Evolutionary conservation across 2,797 vertebrate genomes (phyloP), one percentile per base, ranked within the genome.

Genomic region (Anguilla anguilla): DNA sequence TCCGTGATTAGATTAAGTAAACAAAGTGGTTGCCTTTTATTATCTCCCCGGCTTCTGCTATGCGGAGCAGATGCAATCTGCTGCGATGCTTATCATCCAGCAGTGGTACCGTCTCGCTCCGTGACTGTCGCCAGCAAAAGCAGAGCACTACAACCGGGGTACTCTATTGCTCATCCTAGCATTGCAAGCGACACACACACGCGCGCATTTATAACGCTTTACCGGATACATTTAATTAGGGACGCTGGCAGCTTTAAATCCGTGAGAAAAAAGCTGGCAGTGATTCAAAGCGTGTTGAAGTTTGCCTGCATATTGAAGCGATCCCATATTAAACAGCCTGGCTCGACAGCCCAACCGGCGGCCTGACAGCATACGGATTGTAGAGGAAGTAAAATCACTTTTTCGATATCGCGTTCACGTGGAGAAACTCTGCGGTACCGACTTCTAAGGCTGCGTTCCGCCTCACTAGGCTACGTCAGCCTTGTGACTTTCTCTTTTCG

Each of bases 1-100:
- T 86, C 39, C 13, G 69, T 79, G 84, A 87, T 86, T 85, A 69
- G 84, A 84, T 85, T 81, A 85, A 53, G 64, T n/a, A 86, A 90
- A 86, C 86, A 85, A 86, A 88, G 84, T 55, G 25, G n/a, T 28
- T 85, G 51, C 84, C 35, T 64, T 86, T 49, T 39, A 67, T 83
- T 61, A 9, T 64, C 35, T 25, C 4, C 67, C 43, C 86, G 28
- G 69, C 69, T 31, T 64, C 46, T 53, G 79, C 72, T 53, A 53
- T 13, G n/a, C 53, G 53, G 74, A 11, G 83, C 49, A 67, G 15
- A 87, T 43, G 17, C 51, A 51, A 77, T 77, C 17, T 84, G 9
- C 74, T 35, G 17, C 67, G 83, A 85, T 31, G 35, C 6, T 7
- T 59, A 43, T 87, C 74, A 43, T 39, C 35, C 85, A 67, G 72